Evolutionary conservation across 2,113 vertebrate species (phyloP), one percentile per base, ranked within the genome.

Genomic region (Eolophus roseicapilla): DNA sequence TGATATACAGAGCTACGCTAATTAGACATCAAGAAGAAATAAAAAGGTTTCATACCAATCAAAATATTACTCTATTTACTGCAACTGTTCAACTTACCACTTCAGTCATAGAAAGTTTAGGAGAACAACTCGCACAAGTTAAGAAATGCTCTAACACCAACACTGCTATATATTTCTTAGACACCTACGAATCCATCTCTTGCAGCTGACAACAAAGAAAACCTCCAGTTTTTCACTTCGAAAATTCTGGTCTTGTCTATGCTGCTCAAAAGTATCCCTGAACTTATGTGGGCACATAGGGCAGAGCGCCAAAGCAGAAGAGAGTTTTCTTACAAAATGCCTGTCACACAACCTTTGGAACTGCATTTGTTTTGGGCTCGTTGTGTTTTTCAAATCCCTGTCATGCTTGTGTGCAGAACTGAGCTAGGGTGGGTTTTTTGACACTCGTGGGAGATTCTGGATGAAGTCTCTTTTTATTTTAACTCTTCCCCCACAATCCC

Each of bases 1-100:
- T 97, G 92, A 96, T 81, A 97, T 93, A 91, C 89, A 8, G 85
- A 91, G 89, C 71, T 90, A 8, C 14, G 0, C 89, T 88, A 94
- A 94, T 80, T 87, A 93, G 92, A 84, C 88, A 31, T 12, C 9
- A 59, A 86, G 90, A 90, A 95, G 93, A 88, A 97, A 46, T 31
- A 81, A 79, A 79, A 85, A 76, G 68, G 59, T 87, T 95, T 79
- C 31, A 55, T 39, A 91, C 86, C 92, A 50, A 93, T 96, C 95
- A 92, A 96, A 95, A 92, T 90, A 96, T 91, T 95, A 76, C 87
- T 84, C 23, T 91, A 41, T 94, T 94, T 95, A 88, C 94, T 95
- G 33, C 80, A 86, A 83, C 86, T 93, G 86, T 92, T 88, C 85
- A 79, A 15, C 70, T 92, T 10, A 69, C 9, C 92, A 43, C 79